phyloP scores from a whole-genome alignment of 2,797 vertebrate genomes.

The Rhynchotus rufescens region DNA sequence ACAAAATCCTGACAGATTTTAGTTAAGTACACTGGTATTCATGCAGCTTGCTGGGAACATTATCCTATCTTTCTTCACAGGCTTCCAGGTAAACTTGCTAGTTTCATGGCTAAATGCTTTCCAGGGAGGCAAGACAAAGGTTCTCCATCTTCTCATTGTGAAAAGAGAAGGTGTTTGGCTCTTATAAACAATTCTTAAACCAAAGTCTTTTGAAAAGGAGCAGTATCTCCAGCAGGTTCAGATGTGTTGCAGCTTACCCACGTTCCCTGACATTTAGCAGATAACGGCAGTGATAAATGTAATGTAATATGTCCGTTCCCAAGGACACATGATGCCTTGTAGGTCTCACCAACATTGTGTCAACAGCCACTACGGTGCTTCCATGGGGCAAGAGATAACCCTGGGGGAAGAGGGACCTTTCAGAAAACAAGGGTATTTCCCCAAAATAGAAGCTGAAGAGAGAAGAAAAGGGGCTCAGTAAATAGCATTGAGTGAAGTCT shows the following conservation, averaged over 20 bases:
- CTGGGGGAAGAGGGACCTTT: neutral
- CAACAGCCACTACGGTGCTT: neutral
- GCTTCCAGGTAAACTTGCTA: slow-evolving; percentile 39
- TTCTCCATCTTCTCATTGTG: neutral
- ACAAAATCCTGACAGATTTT: slow-evolving; percentile 11
- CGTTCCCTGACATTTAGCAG: fast-evolving
- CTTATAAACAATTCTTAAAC: neutral
- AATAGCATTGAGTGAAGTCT: neutral
- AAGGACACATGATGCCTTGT: neutral
- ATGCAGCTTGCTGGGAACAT: neutral
- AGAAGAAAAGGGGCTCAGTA: neutral
- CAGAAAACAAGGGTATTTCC: neutral
- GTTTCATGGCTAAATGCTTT: slow-evolving; percentile 51
- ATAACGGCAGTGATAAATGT: neutral
- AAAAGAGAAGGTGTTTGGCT: neutral
- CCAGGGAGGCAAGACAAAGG: neutral
- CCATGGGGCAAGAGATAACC: neutral
- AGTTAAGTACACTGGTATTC: slow-evolving; percentile 51
- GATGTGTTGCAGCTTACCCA: neutral
- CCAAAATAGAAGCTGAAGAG: neutral
- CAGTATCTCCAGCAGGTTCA: neutral
- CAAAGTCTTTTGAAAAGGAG: neutral
- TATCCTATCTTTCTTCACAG: slow-evolving; percentile 3
- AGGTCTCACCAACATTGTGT: neutral
- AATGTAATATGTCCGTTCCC: neutral